phyloP scores from a whole-genome alignment of 2,113 vertebrate genomes.

The Vidua macroura region DNA sequence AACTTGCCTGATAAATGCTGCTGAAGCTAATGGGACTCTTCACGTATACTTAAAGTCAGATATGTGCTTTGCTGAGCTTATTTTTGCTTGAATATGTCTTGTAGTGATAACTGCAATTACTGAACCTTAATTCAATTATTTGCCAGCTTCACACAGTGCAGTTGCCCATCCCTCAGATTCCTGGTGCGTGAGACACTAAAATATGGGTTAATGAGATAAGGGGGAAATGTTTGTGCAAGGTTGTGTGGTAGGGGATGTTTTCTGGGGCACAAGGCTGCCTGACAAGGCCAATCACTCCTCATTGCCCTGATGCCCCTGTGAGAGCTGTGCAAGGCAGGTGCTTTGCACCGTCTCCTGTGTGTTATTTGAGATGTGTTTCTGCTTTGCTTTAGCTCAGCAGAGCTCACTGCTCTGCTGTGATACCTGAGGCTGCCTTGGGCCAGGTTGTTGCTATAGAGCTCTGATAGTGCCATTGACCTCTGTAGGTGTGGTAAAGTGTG shows the following conservation, averaged over 20 bases:
- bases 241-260: background rate
- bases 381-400: background rate
- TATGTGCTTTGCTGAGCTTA: conserved; percentile 33
- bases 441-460: background rate
- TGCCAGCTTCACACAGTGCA: conserved; percentile 12
- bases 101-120: conserved; percentile 40
- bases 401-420: background rate
- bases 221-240: background rate
- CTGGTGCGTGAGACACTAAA: background rate
- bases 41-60: conserved; percentile 24
- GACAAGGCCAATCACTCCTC: background rate
- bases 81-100: conserved; percentile 35
- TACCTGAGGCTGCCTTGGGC: background rate
- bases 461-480: background rate
- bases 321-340: background rate
- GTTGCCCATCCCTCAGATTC: background rate
- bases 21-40: conserved; percentile 46
- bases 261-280: background rate
- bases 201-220: background rate
- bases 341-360: background rate
- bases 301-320: background rate
- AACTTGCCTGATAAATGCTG: conserved; percentile 3
- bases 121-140: conserved; percentile 62
- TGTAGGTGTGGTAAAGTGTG: background rate
- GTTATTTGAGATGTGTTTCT: background rate